Evolutionary conservation across 1,140 invertebrate species (phyloP).

Genomic region (Meloidogyne hapla): DNA sequence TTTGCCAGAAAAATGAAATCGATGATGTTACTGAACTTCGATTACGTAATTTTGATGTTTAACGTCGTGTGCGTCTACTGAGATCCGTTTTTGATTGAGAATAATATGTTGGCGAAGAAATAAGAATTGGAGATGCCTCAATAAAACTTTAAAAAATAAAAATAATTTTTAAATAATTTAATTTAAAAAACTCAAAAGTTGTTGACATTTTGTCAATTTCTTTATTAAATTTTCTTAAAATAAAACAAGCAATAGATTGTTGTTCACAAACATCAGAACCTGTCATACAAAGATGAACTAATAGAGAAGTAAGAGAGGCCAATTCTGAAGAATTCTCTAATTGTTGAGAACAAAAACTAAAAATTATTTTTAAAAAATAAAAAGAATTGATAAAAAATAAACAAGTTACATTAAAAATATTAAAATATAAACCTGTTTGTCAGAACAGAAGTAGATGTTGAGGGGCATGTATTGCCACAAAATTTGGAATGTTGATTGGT

Average conservation of each 20-base stretch:
- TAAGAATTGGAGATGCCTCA: neutral
- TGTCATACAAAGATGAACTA: conserved; percentile 38
- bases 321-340: conserved; percentile 16
- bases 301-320: conserved; percentile 20
- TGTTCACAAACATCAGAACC: conserved; percentile 32
- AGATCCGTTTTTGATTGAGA: neutral
- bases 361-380: no score
- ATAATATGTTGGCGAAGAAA: neutral
- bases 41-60: neutral
- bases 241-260: conserved; percentile 32
- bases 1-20: neutral
- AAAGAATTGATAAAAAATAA: neutral
- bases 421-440: neutral
- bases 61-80: neutral
- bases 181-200: conserved; percentile 29
- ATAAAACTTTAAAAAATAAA: conserved; percentile 15
- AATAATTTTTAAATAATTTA: conserved; percentile 15
- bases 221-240: conserved; percentile 32
- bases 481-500: neutral
- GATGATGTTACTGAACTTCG: conserved; percentile 14
- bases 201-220: neutral
- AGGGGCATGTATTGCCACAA: neutral
- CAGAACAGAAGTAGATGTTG: neutral
- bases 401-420: neutral
- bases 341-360: neutral